phyloP scores from a whole-genome alignment of 1,140 invertebrate genomes.

The Macrocentrus cingulum region DNA sequence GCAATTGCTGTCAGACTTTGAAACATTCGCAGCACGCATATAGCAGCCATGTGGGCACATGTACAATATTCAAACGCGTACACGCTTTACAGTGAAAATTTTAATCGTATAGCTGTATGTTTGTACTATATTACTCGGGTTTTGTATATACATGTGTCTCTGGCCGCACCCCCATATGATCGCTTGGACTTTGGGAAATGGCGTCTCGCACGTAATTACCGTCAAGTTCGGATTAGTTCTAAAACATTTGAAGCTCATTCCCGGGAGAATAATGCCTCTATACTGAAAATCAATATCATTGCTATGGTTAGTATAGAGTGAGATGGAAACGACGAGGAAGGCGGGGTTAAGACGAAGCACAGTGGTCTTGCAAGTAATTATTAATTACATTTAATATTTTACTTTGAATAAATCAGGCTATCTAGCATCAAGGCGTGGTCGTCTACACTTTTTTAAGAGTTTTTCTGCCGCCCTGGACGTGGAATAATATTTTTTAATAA shows the following conservation, averaged over 20 bases:
- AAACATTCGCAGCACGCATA: not conserved
- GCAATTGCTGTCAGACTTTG: slow-evolving; percentile 1
- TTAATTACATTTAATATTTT: too few species aligned
- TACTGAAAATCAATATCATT: slow-evolving; percentile 14
- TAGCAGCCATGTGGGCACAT: not conserved
- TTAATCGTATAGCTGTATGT: slow-evolving; percentile 7
- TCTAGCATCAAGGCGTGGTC: too few species aligned
- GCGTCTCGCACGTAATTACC: slow-evolving; percentile 20
- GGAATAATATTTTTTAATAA: too few species aligned
- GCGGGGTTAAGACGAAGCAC: too few species aligned
- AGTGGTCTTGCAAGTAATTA: too few species aligned
- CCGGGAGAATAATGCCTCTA: slow-evolving; percentile 6
- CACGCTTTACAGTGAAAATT: not conserved
- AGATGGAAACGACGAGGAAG: too few species aligned
- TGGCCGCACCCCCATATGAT: not conserved
- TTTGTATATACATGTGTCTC: too few species aligned
- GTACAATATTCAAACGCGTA: not conserved
- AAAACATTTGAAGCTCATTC: slow-evolving; percentile 19
- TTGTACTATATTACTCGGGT: too few species aligned
- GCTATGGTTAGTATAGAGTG: not conserved
- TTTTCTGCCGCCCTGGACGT: too few species aligned
- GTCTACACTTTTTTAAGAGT: too few species aligned
- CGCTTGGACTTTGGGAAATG: slow-evolving; percentile 19
- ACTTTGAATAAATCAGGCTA: too few species aligned
- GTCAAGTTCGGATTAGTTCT: slow-evolving; percentile 25